Evolutionary conservation across 2,797 vertebrate species (phyloP).

Genomic region (Rhabdophis nuchalis): DNA sequence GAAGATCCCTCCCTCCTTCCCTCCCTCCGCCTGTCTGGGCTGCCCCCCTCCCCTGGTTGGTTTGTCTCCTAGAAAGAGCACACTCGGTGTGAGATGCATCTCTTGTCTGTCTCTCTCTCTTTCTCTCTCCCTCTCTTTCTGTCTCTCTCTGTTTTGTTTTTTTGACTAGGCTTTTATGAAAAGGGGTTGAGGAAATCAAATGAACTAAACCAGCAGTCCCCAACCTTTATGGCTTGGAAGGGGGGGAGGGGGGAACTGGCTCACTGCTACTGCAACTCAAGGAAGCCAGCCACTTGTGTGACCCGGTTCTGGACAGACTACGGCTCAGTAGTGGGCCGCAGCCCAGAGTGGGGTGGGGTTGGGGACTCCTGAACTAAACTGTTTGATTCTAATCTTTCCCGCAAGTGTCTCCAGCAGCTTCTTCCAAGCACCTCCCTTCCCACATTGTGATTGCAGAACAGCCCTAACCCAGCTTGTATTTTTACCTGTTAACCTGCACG

Average conservation of each 20-base stretch:
- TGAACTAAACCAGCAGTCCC: slow-evolving; percentile 55
- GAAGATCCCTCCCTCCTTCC: slow-evolving; percentile 63
- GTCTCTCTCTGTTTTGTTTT: slow-evolving; percentile 18
- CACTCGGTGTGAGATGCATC: slow-evolving; percentile 46
- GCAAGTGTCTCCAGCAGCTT: slow-evolving; percentile 44
- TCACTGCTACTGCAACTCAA: no score
- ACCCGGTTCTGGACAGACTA: neutral
- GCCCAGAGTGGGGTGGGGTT: neutral
- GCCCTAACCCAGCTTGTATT: slow-evolving; percentile 30
- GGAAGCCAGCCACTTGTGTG: neutral
- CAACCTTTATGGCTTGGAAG: neutral
- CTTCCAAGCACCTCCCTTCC: slow-evolving; percentile 22
- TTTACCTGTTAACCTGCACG: slow-evolving; percentile 56
- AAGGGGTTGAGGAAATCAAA: slow-evolving; percentile 58
- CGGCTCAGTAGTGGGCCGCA: rapidly evolving
- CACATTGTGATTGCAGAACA: slow-evolving; percentile 47
- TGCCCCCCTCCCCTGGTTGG: neutral
- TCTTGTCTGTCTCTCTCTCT: neutral
- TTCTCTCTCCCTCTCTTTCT: neutral
- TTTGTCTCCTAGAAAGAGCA: slow-evolving; percentile 62
- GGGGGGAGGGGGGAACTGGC: neutral
- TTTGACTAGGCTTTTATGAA: slow-evolving; percentile 55
- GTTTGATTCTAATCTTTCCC: slow-evolving; percentile 64
- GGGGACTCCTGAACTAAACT: slow-evolving; percentile 60
- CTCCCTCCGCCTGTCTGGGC: slow-evolving; percentile 34